A percentile compares a stretch with the other conserved stretches of the same genome.
phyloP scores from a whole-genome alignment of 2,797 vertebrate species.

The Micrastur ruficollis region DNA sequence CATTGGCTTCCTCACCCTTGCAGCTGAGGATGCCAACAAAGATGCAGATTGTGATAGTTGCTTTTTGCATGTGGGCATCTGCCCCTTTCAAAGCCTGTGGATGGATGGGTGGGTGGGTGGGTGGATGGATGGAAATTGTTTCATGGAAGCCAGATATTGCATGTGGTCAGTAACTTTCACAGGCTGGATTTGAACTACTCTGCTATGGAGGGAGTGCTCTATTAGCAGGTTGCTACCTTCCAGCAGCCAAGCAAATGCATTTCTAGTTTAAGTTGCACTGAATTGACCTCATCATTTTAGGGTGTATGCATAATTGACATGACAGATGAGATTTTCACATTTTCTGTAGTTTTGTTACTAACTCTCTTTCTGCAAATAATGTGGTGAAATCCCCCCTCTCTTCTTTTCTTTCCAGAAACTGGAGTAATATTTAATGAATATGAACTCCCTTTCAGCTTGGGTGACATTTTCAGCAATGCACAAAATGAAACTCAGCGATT shows the following conservation, averaged over 20 bases:
- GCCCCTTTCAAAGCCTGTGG: not conserved
- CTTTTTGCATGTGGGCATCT: not conserved
- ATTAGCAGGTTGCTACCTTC: not conserved
- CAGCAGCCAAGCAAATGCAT: not conserved
- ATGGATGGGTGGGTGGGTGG: not conserved
- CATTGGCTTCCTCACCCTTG: not conserved
- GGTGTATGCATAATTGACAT: not conserved
- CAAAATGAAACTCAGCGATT: not conserved
- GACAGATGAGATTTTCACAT: not conserved
- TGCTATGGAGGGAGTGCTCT: not conserved
- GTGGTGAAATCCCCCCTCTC: not conserved
- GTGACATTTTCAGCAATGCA: not conserved
- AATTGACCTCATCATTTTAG: not conserved
- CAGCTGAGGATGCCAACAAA: not conserved
- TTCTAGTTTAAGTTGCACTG: not conserved
- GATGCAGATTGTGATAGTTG: not conserved
- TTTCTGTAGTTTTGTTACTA: not conserved
- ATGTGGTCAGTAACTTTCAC: not conserved
- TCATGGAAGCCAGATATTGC: not conserved
- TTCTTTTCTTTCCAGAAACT: not conserved
- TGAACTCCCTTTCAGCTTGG: not conserved
- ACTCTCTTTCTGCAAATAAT: not conserved
- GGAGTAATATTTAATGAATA: not conserved
- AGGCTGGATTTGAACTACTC: not conserved
- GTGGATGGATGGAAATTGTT: not conserved